A percentile compares a stretch with the other conserved stretches of the same genome.
Evolutionary conservation across 2,888 invertebrate genomes (phyloP).

Genomic region (Sicus ferrugineus): DNA sequence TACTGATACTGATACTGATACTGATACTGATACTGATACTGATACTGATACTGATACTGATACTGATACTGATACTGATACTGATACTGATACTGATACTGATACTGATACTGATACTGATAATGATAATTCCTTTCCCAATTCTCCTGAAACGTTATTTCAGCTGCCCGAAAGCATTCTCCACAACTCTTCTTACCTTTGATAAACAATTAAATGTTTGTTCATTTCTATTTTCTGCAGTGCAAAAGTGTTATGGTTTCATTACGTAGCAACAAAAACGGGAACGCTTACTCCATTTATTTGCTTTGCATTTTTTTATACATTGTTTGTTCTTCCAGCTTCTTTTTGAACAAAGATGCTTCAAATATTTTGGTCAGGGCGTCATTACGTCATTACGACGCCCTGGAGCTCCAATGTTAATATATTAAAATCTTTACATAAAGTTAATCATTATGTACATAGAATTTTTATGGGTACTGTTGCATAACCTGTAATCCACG

Average conservation of each 20-base stretch:
- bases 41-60: too few relatives aligned
- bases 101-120: too few relatives aligned
- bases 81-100: too few relatives aligned
- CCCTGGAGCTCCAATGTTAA: slow-evolving; percentile 29
- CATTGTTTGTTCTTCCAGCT: not conserved
- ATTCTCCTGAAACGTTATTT: not conserved
- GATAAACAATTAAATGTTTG: not conserved
- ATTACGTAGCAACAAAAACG: not conserved
- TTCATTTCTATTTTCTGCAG: not conserved
- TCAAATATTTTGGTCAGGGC: too few relatives aligned
- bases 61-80: too few relatives aligned
- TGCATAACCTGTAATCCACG: slow-evolving; percentile 16
- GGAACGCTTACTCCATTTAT: not conserved
- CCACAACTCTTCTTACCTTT: not conserved
- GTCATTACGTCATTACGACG: slow-evolving; percentile 20
- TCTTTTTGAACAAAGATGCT: not conserved
- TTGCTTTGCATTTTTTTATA: too few relatives aligned
- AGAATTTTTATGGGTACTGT: not conserved
- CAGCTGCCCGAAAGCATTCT: not conserved
- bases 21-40: too few relatives aligned
- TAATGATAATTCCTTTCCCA: not conserved
- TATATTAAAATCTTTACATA: slow-evolving; percentile 25
- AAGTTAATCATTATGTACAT: not conserved
- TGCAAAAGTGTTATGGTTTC: not conserved
- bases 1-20: too few relatives aligned